phyloP scores from a whole-genome alignment of 1,140 invertebrate species.

The Ectropis grisescens region DNA sequence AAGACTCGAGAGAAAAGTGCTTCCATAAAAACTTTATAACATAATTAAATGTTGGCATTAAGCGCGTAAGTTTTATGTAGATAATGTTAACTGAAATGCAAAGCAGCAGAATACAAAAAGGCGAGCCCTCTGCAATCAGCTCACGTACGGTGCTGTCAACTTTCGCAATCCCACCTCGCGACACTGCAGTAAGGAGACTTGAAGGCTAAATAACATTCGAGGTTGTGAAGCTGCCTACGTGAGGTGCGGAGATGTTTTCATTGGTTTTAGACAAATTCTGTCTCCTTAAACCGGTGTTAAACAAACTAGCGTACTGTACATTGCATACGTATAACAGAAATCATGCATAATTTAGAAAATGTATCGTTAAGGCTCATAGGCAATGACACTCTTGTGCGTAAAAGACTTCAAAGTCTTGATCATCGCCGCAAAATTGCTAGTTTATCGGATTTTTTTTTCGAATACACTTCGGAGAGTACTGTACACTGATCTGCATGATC shows the following conservation, averaged over 20 bases:
- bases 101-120: conserved; percentile 19
- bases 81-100: conserved; percentile 27
- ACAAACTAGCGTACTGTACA: no score
- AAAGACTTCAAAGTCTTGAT: no score
- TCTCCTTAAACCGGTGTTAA: no score
- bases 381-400: no score
- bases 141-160: conserved; percentile 57
- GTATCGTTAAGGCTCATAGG: no score
- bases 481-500: no score
- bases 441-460: no score
- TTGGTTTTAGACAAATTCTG: no score
- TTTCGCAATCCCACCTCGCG: conserved; percentile 60
- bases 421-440: no score
- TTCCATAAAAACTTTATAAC: conserved; percentile 10
- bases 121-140: conserved; percentile 34
- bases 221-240: conserved; percentile 25
- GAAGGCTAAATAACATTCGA: conserved; percentile 42
- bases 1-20: conserved; percentile 3
- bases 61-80: conserved; percentile 12
- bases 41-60: conserved; percentile 15
- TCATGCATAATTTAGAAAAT: no score
- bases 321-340: no score
- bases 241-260: conserved; percentile 2
- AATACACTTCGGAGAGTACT: no score
- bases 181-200: conserved; percentile 39